Conservation (phyloP, 1,140 invertebrate genomes). For the Drosophila saltans region DNA sequence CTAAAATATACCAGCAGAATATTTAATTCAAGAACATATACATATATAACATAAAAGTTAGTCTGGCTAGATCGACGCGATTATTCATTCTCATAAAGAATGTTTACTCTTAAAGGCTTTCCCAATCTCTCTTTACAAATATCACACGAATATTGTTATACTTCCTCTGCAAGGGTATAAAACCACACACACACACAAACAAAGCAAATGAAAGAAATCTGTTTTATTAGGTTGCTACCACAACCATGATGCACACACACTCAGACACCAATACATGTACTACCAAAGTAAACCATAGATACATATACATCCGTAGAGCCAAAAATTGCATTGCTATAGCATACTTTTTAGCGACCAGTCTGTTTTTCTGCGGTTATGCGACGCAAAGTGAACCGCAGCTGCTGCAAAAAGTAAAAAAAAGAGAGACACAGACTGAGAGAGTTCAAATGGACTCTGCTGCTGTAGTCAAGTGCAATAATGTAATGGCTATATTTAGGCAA, state of each 20-base stretch:
- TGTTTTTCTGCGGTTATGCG: constrained; percentile 56
- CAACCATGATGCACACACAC: background rate
- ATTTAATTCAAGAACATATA: too few species aligned
- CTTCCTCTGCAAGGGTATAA: too few species aligned
- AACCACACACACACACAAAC: background rate
- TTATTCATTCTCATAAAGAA: too few species aligned
- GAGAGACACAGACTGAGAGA: background rate
- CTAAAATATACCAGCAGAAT: too few species aligned
- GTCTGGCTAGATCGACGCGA: too few species aligned
- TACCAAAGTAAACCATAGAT: background rate
- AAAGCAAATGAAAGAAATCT: constrained; percentile 42
- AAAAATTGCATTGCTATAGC: constrained; percentile 38
- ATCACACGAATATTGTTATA: too few species aligned
- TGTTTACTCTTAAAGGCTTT: too few species aligned
- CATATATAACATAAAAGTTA: too few species aligned
- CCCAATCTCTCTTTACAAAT: too few species aligned
- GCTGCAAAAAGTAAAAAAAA: constrained; percentile 14
- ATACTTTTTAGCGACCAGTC: constrained; percentile 49
- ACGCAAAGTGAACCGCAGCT: constrained; percentile 46
- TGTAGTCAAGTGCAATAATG: constrained; percentile 77
- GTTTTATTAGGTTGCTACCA: constrained; percentile 41
- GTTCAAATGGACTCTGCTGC: constrained; percentile 56
- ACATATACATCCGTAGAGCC: background rate
- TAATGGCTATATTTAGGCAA: constrained; percentile 63
- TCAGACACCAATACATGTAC: background rate